A percentile compares a stretch with the other conserved stretches of the same genome.
phyloP scores from a whole-genome alignment of 2,888 invertebrate species.

The Aricia artaxerxes region DNA sequence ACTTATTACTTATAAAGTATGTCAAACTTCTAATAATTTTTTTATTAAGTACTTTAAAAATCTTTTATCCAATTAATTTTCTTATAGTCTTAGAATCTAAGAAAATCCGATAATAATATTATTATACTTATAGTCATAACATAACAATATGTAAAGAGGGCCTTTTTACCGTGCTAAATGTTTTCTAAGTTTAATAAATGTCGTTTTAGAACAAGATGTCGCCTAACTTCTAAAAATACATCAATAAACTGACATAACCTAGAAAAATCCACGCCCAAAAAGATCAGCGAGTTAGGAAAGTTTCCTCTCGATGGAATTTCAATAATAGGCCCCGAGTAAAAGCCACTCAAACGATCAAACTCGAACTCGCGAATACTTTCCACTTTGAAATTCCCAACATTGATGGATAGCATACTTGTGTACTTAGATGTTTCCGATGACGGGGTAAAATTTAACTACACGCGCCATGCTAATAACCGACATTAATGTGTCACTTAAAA shows the following conservation, averaged over 20 bases:
- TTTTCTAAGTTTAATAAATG: too few relatives aligned
- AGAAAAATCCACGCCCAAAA: slow-evolving; percentile 3
- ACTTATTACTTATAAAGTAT: too few relatives aligned
- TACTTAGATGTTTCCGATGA: slow-evolving; percentile 6
- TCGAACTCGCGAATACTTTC: slow-evolving; percentile 37
- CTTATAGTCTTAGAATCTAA: too few relatives aligned
- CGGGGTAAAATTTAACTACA: slow-evolving; percentile 11
- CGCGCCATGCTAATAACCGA: not conserved
- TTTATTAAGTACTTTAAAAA: too few relatives aligned
- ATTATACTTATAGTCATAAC: too few relatives aligned
- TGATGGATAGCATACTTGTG: slow-evolving; percentile 34
- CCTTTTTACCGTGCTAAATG: too few relatives aligned
- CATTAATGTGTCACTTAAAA: too few relatives aligned
- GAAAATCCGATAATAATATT: too few relatives aligned
- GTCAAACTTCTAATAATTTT: too few relatives aligned
- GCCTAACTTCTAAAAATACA: not conserved
- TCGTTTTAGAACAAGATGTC: not conserved
- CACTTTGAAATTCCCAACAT: slow-evolving; percentile 35
- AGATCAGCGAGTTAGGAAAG: slow-evolving; percentile 6
- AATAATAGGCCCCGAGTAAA: slow-evolving; percentile 44
- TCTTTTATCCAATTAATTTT: too few relatives aligned
- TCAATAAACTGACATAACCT: not conserved
- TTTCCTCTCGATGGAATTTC: slow-evolving; percentile 41
- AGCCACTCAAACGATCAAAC: slow-evolving; percentile 43
- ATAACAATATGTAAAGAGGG: too few relatives aligned